phyloP scores from a whole-genome alignment of 2,797 vertebrate genomes.

The Cossypha polioptera region DNA sequence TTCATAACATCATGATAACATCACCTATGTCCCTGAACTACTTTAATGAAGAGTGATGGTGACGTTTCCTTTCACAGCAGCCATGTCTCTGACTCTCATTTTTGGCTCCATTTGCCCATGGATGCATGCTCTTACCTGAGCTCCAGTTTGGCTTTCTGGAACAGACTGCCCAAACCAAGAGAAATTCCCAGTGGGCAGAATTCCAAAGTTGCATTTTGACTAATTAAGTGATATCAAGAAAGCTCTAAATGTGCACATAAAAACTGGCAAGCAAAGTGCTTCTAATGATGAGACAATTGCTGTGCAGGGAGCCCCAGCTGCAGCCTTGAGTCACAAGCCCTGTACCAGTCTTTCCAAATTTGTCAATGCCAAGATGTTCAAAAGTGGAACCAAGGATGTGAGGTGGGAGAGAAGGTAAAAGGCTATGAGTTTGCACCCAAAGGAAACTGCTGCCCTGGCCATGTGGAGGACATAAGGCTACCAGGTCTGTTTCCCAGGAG shows the following conservation, averaged over 20 bases:
- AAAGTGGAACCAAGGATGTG: not conserved
- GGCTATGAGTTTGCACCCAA: not conserved
- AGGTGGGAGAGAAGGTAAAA: not conserved
- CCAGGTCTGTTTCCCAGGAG: not conserved
- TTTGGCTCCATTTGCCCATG: not conserved
- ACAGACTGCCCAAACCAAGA: conserved; percentile 10
- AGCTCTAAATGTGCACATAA: conserved; percentile 58
- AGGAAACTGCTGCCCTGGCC: not conserved
- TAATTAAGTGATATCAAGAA: conserved; percentile 69
- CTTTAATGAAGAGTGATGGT: not conserved
- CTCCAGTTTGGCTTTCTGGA: not conserved
- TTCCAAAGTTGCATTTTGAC: conserved; percentile 64
- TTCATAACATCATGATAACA: not conserved
- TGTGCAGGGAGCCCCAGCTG: conserved; percentile 42
- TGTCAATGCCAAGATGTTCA: not conserved
- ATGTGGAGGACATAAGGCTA: not conserved
- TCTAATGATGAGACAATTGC: conserved; percentile 36
- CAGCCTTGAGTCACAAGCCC: not conserved
- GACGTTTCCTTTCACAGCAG: not conserved
- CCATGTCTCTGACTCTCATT: not conserved
- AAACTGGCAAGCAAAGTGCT: conserved; percentile 59
- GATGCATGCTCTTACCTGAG: not conserved
- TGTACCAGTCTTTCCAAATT: not conserved
- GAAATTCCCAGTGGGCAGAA: conserved; percentile 43
- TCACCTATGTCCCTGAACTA: not conserved